Conservation (phyloP, 2,797 vertebrate genomes). For the Eospalax fontanierii region DNA sequence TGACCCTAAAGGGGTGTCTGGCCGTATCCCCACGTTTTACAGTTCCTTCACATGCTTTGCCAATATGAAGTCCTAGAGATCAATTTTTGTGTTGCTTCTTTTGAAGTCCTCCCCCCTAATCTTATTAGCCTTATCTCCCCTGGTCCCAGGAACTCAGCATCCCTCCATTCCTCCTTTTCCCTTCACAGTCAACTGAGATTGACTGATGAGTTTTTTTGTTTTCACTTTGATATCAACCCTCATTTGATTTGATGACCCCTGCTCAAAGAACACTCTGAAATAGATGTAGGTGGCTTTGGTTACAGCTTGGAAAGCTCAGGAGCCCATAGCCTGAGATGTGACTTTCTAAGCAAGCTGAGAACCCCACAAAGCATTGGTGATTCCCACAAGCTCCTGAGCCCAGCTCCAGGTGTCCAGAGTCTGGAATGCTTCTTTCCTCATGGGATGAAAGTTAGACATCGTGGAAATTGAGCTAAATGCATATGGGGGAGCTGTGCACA, state of each 20-base stretch:
- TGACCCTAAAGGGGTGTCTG: neutral
- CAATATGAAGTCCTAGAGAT: neutral
- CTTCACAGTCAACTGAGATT: neutral
- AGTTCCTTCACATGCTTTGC: neutral
- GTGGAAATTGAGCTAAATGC: neutral
- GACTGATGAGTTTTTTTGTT: neutral
- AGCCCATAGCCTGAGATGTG: too few species aligned
- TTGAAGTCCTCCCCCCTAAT: neutral
- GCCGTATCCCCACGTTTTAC: accelerated
- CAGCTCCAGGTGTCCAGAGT: neutral
- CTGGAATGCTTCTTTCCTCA: accelerated
- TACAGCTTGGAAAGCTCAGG: neutral
- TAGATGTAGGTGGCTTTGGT: neutral
- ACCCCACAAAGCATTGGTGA: neutral
- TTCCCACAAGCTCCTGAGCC: neutral
- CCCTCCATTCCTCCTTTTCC: accelerated
- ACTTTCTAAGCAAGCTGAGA: neutral
- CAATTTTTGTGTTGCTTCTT: neutral
- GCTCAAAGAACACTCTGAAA: neutral
- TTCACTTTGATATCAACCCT: neutral
- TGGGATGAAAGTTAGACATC: neutral
- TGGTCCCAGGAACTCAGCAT: neutral
- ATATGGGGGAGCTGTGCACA: accelerated
- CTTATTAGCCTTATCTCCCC: neutral
- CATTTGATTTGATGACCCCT: neutral